phyloP scores from a whole-genome alignment of 1,140 invertebrate genomes.

The Protaetia brevitarsis region DNA sequence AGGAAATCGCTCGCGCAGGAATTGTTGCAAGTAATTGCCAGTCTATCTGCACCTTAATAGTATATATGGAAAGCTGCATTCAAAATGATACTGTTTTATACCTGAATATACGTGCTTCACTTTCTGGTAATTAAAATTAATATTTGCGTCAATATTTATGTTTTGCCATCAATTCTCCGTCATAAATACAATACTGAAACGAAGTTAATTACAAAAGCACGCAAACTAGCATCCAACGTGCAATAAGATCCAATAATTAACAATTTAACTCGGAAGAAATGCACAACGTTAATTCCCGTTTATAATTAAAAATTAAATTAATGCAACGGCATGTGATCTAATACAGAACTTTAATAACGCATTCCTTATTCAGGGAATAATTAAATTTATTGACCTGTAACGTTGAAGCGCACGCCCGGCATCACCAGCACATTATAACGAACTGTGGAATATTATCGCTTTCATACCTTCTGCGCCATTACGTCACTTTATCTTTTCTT shows the following conservation, averaged over 20 bases:
- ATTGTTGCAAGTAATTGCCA: too few relatives aligned
- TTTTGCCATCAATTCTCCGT: too few relatives aligned
- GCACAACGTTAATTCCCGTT: not conserved
- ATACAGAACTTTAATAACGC: not conserved
- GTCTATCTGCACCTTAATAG: too few relatives aligned
- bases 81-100: too few relatives aligned
- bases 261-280: not conserved
- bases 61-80: too few relatives aligned
- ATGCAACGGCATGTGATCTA: not conserved
- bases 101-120: too few relatives aligned
- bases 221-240: not conserved
- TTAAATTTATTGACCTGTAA: not conserved
- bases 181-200: too few relatives aligned
- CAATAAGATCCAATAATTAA: not conserved
- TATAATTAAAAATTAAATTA: not conserved
- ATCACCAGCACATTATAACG: not conserved
- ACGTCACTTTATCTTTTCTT: constrained; percentile 15
- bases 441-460: not conserved
- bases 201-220: too few relatives aligned
- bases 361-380: not conserved
- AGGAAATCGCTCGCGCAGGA: too few relatives aligned
- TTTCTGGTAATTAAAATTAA: too few relatives aligned
- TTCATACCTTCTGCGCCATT: not conserved
- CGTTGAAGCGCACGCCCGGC: not conserved
- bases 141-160: too few relatives aligned